These are phyloP conservation scores for Gnatocerus cornutus DNA, from an alignment of 2,888 invertebrate genomes.

Conservation along the genomic window DNA sequence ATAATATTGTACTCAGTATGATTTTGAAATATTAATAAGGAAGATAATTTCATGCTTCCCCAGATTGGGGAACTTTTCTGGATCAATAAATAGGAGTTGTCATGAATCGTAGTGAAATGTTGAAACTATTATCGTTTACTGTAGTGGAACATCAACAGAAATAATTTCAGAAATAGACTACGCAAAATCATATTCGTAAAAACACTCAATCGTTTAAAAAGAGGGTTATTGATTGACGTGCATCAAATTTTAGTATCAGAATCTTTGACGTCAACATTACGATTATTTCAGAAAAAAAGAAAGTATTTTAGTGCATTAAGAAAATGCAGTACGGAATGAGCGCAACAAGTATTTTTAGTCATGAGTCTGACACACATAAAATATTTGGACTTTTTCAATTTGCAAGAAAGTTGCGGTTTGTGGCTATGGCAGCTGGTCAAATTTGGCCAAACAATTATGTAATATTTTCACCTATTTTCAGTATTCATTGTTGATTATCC, in stretches of 20 bases:
- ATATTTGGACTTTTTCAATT: too few species aligned
- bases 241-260: neutral
- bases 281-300: neutral
- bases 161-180: conserved; percentile 9
- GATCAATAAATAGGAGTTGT: conserved; percentile 35
- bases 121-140: conserved; percentile 11
- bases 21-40: too few species aligned
- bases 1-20: too few species aligned
- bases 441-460: too few species aligned
- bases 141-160: conserved; percentile 1
- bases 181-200: neutral
- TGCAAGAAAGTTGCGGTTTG: too few species aligned
- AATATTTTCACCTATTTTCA: too few species aligned
- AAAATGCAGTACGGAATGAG: neutral
- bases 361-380: too few species aligned
- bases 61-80: conserved; percentile 10
- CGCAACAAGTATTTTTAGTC: neutral
- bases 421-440: too few species aligned
- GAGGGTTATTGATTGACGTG: neutral
- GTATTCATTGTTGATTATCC: too few species aligned
- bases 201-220: neutral
- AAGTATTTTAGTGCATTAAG: neutral
- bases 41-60: too few species aligned
- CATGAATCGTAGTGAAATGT: conserved; percentile 22
- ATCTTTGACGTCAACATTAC: neutral